Evolutionary conservation across 2,888 invertebrate genomes (phyloP).

Genomic region (Alsophila aescularia): DNA sequence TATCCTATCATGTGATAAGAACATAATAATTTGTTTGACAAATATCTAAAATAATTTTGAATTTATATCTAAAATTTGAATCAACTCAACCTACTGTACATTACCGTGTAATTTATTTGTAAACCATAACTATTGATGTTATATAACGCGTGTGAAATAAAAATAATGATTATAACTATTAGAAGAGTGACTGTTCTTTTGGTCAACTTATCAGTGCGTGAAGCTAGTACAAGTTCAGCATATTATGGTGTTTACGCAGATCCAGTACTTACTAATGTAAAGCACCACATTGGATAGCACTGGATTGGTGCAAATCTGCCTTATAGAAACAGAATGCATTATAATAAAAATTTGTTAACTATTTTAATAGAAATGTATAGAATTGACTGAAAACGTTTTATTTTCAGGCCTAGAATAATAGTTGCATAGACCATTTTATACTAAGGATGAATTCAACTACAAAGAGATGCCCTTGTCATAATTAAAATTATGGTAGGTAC

Average conservation of each 20-base stretch:
- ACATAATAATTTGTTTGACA: conserved; percentile 9
- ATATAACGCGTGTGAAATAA: conserved; percentile 17
- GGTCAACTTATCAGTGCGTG: conserved; percentile 16
- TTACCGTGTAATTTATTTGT: conserved; percentile 10
- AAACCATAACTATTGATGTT: conserved; percentile 8
- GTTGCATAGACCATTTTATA: conserved; percentile 71
- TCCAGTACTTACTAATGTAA: conserved; percentile 20
- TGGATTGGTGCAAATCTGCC: conserved; percentile 35
- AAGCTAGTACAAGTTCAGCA: conserved; percentile 27
- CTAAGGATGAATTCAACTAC: conserved; percentile 69
- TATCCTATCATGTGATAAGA: conserved; percentile 14
- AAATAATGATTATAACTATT: conserved; percentile 6
- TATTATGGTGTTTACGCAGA: conserved; percentile 17
- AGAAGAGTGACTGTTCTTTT: conserved; percentile 8
- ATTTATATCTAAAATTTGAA: conserved; percentile 1
- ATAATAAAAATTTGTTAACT: conserved; percentile 49
- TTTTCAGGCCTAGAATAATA: conserved; percentile 75
- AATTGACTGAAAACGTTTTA: conserved; percentile 58
- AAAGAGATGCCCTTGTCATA: conserved; percentile 65
- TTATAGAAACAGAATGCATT: conserved; percentile 42
- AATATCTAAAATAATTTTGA: conserved; percentile 1
- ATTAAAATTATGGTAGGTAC: conserved; percentile 72
- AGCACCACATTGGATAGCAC: conserved; percentile 19
- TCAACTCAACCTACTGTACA: conserved; percentile 1
- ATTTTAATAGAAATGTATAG: conserved; percentile 47